Evolutionary conservation across 2,797 vertebrate species (phyloP).

Genomic region (Jordanella pulchra): DNA sequence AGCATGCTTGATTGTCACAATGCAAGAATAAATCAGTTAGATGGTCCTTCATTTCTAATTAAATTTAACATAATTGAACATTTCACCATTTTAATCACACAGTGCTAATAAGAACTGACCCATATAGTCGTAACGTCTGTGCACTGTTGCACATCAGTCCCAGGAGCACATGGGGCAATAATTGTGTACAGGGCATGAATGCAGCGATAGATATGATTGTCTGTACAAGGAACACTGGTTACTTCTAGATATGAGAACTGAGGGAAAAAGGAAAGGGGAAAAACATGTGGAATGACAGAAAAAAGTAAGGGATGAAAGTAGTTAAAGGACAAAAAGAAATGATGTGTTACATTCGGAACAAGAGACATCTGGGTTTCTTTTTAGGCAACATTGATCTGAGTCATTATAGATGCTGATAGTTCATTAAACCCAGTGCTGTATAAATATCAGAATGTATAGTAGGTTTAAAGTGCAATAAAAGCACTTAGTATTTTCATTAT

Average conservation of each 20-base stretch:
- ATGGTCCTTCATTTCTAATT: conserved; percentile 53
- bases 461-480: neutral
- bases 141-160: conserved; percentile 41
- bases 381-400: neutral
- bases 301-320: neutral
- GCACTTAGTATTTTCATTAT: neutral
- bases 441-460: neutral
- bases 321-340: neutral
- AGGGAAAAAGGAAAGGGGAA: neutral
- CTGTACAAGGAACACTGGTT: conserved; percentile 12
- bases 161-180: conserved; percentile 29
- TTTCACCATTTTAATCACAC: conserved; percentile 60
- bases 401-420: neutral
- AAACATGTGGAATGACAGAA: neutral
- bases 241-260: neutral
- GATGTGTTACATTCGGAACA: neutral
- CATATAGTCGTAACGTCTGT: conserved; percentile 49
- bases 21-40: conserved; percentile 59
- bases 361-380: neutral
- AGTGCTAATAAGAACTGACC: conserved; percentile 54
- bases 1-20: conserved; percentile 55
- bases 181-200: conserved; percentile 5
- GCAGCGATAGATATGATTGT: conserved; percentile 1
- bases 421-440: neutral
- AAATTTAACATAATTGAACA: conserved; percentile 56